Base-by-base conservation (phyloP, 2,113 vertebrate species). In the Setophaga kirtlandii region DNA sequence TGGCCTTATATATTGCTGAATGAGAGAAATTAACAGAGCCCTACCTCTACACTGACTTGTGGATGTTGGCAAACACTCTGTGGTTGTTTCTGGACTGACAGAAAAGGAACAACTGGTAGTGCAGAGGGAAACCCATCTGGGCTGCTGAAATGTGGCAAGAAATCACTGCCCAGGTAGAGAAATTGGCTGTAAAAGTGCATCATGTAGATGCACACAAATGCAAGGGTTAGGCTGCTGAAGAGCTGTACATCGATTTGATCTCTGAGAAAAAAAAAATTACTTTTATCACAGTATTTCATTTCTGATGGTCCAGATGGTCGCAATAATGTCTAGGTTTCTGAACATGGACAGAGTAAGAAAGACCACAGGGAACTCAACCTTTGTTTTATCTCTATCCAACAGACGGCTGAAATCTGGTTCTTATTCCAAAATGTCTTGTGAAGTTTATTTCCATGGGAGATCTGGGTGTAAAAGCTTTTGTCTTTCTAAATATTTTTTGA, bases 361-460 rank as follows among this genome's bases (percentile, higher is more conserved):
- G 46, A 83, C 58, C 31, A n/a, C 60, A 39, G 10, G 27, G 21
- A 75, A 65, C 22, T 85, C 58, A 42, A 69, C 28, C n/a, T 85
- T 30, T 84, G 30, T 91, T 79, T 90, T 88, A 47, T 79, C 41
- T 79, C 22, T 53, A 23, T 46, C 42, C 71, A 94, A 65, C 46
- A 73, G 49, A 83, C 35, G 18, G 28, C 37, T 88, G n/a, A 83
- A 85, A 88, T 76, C 53, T 69, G n/a, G 13, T 76, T 87, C 42
- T 85, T 87, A 46, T 30, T 88, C 25, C 31, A 91, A 46, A 94
- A 73, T 77, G 69, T 69, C 37, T 62, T 69, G n/a, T 83, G 18
- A 75, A 69, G 41, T 68, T 84, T 59, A 22, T 78, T 93, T 90
- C 44, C 1, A 0, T 53, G 31, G 8, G 25, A 87, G 24, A 58